phyloP scores from a whole-genome alignment of 2,888 invertebrate species.

The Empis stercorea region DNA sequence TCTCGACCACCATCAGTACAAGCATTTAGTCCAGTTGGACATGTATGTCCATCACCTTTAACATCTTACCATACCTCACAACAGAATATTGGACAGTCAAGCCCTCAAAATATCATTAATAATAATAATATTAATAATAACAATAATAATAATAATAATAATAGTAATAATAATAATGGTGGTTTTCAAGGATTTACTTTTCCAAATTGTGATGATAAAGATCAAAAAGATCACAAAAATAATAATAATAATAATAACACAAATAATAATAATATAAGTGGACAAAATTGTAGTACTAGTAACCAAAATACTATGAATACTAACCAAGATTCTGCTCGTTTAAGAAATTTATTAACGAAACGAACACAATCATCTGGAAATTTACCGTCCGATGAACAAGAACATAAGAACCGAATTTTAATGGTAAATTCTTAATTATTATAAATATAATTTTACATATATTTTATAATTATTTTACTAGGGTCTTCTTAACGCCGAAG shows the following conservation, averaged over 20 bases:
- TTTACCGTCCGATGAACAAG: conserved; percentile 23
- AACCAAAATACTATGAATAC: conserved; percentile 14
- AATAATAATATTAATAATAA: conserved; percentile 24
- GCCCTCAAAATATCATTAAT: conserved; percentile 37
- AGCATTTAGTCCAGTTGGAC: conserved; percentile 38
- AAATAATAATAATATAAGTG: conserved; percentile 13
- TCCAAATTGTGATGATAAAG: conserved; percentile 19
- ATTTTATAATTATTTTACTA: conserved; percentile 13
- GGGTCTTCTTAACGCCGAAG: conserved; percentile 26
- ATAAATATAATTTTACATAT: neutral
- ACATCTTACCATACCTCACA: conserved; percentile 38
- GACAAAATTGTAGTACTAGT: conserved; percentile 18
- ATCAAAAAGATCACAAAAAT: conserved; percentile 18
- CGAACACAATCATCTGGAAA: conserved; percentile 23
- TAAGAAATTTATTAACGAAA: conserved; percentile 39
- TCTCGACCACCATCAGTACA: conserved; percentile 51
- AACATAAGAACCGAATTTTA: conserved; percentile 25
- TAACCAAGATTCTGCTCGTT: conserved; percentile 36
- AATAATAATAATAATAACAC: conserved; percentile 43
- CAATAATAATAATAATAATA: conserved; percentile 19
- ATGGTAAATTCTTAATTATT: conserved; percentile 16
- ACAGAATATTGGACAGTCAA: conserved; percentile 36
- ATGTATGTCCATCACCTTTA: conserved; percentile 38
- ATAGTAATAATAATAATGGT: conserved; percentile 15
- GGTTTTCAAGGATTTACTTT: conserved; percentile 17